These are phyloP conservation scores for Caloenas nicobarica DNA, from an alignment of 2,113 vertebrate genomes.

Conservation along the genomic window DNA sequence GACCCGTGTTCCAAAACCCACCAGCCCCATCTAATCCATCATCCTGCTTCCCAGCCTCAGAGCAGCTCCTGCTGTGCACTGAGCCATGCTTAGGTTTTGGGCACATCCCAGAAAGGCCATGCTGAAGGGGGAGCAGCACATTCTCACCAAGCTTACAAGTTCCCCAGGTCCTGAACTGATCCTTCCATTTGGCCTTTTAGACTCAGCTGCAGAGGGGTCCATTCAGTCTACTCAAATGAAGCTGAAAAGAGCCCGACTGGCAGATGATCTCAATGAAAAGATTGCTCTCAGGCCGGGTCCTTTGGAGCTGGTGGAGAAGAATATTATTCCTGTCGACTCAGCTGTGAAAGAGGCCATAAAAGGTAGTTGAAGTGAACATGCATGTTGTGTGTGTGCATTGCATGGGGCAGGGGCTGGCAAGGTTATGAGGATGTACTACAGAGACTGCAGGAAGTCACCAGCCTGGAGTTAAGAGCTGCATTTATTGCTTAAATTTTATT, in stretches of 20 bases:
- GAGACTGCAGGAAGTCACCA: not conserved
- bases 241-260: constrained; percentile 88
- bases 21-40: not conserved
- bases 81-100: not conserved
- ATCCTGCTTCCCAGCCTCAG: not conserved
- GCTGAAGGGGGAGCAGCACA: not conserved
- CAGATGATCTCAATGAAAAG: constrained; percentile 90
- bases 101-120: not conserved
- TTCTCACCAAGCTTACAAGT: not conserved
- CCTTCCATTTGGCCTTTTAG: constrained; percentile 69
- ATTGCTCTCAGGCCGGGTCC: constrained; percentile 90
- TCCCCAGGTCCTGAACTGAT: not conserved
- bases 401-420: not conserved
- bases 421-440: rapidly evolving
- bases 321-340: constrained; percentile 88
- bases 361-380: constrained; percentile 72
- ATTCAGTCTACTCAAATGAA: constrained; percentile 87
- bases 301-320: constrained; percentile 92
- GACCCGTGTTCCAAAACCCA: not conserved
- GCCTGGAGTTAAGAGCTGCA: not conserved
- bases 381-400: not conserved
- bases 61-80: not conserved
- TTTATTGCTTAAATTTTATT: not conserved
- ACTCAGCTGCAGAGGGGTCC: constrained; percentile 80
- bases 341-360: constrained; percentile 86